A percentile compares a stretch with the other conserved stretches of the same genome.
These are phyloP conservation scores for Heterotis niloticus DNA, from an alignment of 2,113 vertebrate genomes.

Conservation along the genomic window DNA sequence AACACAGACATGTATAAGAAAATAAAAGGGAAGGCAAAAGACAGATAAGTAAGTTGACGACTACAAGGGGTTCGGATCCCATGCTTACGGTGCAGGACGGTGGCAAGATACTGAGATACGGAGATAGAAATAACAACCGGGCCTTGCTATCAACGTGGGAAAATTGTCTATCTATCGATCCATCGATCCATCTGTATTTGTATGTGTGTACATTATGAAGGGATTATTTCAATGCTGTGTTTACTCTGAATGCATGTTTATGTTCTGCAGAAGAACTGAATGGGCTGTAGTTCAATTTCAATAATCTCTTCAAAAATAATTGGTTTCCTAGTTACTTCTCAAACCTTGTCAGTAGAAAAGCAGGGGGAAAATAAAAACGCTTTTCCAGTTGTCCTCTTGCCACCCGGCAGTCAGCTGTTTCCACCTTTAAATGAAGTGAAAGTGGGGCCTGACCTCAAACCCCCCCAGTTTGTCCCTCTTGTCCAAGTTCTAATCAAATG, in stretches of 20 bases:
- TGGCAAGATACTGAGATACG: background rate
- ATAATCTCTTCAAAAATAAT: conserved; percentile 4
- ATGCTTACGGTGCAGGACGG: background rate
- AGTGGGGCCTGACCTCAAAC: background rate
- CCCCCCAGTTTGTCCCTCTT: background rate
- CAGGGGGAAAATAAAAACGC: background rate
- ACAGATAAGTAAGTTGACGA: conserved; percentile 13
- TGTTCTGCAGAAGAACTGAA: background rate
- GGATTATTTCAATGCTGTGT: background rate
- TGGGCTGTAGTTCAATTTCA: conserved; percentile 1
- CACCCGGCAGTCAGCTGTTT: background rate
- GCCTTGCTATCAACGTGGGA: background rate
- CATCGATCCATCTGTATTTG: too few relatives aligned
- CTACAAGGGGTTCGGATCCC: background rate
- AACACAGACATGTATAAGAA: conserved; percentile 34
- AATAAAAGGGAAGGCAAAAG: conserved; percentile 16
- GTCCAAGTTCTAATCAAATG: conserved; percentile 7
- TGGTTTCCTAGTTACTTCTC: background rate
- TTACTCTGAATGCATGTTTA: background rate
- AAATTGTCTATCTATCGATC: background rate
- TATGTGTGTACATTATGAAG: background rate
- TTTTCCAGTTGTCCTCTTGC: background rate
- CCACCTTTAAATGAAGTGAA: background rate
- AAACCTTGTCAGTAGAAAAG: background rate
- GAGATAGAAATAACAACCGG: background rate